Base-by-base conservation (phyloP, 1,140 invertebrate species). In the Sitodiplosis mosellana region DNA sequence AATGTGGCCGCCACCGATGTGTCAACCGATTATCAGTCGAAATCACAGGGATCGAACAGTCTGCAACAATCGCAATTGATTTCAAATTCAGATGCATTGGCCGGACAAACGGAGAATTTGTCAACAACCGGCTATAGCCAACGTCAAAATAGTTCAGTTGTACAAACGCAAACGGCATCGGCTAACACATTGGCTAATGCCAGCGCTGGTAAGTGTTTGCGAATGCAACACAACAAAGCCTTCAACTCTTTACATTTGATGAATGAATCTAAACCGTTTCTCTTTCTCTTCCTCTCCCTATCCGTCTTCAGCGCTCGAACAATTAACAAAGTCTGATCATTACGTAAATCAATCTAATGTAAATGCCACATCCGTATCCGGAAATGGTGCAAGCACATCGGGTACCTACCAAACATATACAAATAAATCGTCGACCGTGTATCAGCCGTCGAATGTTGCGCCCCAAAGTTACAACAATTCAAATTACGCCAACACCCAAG, bases 311-410 rank as follows among this genome's bases (percentile, higher is more conserved):
- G 52, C 59, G 2, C 47, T 64, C 20, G 62, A 64, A 53, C 61
- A 63, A 50, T 46, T 64, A 44, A 52, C 59, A 47, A 64, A 63
- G 46, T 59, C 46, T 45, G 62, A 64, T 56, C 61, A 59, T 0
- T 64, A 64, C 21, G 18, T n/a, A 12, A 58, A 58, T 0, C 61
- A 61, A 46, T 47, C 54, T 15, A 49, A 48, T 5, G 41, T 43
- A n/a, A 43, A 21, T 43, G 46, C 47, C 4, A 50, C 50, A 18
- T 52, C 51, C 20, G 54, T 52, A 42, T 51, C 53, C 8, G 52
- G 41, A 4, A 18, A 43, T 45, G n/a, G 41, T 48, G 54, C 49
- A 21, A 59, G 51, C 42, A 63, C 61, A 49, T 44, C 54, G 37
- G 55, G 51, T 52, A 54, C 55, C 7, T 64, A 63, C 44, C 61